phyloP scores from a whole-genome alignment of 1,140 invertebrate species.

The Stegodyphus mimosarum region DNA sequence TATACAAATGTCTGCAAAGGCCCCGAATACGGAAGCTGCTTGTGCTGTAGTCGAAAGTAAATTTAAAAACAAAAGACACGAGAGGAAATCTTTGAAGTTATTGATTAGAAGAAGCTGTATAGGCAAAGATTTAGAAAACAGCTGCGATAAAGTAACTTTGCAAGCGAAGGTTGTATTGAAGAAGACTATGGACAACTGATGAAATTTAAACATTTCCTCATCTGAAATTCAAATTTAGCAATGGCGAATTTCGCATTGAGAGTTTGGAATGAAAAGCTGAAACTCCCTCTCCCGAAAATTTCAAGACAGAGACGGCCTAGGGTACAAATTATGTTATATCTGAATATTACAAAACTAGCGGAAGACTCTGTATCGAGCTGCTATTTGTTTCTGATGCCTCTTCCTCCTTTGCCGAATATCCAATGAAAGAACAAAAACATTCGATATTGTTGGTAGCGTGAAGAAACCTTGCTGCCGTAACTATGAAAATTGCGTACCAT shows the following conservation, averaged over 20 bases:
- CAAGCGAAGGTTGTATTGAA: conserved; percentile 24
- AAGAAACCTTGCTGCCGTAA: conserved; percentile 34
- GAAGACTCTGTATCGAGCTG: not conserved
- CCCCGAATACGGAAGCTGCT: conserved; percentile 1
- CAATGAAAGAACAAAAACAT: conserved; percentile 15
- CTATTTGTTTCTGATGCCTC: conserved; percentile 13
- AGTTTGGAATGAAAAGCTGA: conserved; percentile 42
- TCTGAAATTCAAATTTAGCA: conserved; percentile 56
- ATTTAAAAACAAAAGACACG: conserved; percentile 16
- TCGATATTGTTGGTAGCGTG: not conserved
- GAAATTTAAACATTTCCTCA: conserved; percentile 57
- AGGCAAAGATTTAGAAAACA: conserved; percentile 42
- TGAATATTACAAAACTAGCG: conserved; percentile 43
- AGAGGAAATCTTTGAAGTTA: conserved; percentile 47
- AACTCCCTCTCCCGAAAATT: conserved; percentile 35
- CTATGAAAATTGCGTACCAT: conserved; percentile 35
- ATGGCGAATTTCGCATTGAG: conserved; percentile 47
- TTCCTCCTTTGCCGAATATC: conserved; percentile 23
- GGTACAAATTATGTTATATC: conserved; percentile 56
- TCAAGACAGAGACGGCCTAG: conserved; percentile 24
- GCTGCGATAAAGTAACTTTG: conserved; percentile 43
- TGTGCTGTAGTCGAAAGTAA: too few species aligned
- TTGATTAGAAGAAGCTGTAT: conserved; percentile 40
- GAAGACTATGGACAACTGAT: conserved; percentile 53
- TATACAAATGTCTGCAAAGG: conserved; percentile 4